Base-by-base conservation (phyloP, 2,888 invertebrate genomes). In the Oxyteleia sp. region DNA sequence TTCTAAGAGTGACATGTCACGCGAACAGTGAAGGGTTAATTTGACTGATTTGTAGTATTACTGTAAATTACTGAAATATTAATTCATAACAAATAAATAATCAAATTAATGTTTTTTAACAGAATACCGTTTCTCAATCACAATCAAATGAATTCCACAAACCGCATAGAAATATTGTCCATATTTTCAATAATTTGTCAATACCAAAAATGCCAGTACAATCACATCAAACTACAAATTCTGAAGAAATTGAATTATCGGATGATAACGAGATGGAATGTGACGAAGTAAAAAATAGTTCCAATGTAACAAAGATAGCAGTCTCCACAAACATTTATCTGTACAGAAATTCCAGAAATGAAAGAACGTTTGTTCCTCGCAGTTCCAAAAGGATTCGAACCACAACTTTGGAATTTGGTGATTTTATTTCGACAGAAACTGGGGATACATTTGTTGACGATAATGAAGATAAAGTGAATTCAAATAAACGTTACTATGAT, bases 311-410 rank as follows among this genome's bases (percentile, higher is more conserved):
- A 1, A 69, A 55, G 53, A 23, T 69, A 5, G 64, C 57, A 13
- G 2, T 89, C 32, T 88, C 90, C 3, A 87, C 87, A 3, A 76
- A 88, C 85, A 84, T 92, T 35, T 93, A 93, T 63, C 87, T 89
- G 61, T 91, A 91, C 41, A 89, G 93, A 80, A 83, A 85, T 29
- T 91, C 91, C 0, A 76, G 66, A 55, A 89, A 87, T 2, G 89
- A 92, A 84, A 89, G 93, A 84, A 83, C 68, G 35, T 93, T 93
- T 83, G 49, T 91, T 76, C 93, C 92, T 20, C 72, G 88, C 4
- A 80, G 10, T 55, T 23, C 55, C 32, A 61, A 23, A n/a, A 16
- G n/a, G n/a, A n/a, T n/a, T n/a, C n/a, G n/a, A n/a, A n/a, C n/a
- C n/a, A n/a, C n/a, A n/a, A n/a, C n/a, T n/a, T 45, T 61, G 5